Conservation (phyloP, 2,113 vertebrate species). For the Pongo pygmaeus region DNA sequence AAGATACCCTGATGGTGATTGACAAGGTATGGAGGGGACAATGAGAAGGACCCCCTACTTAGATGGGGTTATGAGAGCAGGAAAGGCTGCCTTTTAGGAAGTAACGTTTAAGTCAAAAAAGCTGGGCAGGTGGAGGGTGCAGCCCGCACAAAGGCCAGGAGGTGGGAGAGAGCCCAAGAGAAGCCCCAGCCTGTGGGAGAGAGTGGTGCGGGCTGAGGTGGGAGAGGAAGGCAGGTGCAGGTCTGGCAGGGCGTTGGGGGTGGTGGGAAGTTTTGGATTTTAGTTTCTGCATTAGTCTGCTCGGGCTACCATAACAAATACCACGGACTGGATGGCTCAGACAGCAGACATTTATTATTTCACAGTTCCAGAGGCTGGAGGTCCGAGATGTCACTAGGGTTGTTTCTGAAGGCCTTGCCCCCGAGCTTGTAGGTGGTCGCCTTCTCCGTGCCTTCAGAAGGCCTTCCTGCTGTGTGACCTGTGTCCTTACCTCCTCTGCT, state of each 20-base stretch:
- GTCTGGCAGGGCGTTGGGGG: not conserved
- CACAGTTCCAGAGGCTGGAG: not conserved
- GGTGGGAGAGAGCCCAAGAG: not conserved
- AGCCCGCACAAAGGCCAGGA: not conserved
- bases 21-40: not conserved
- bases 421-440: not conserved
- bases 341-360: not conserved
- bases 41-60: not conserved
- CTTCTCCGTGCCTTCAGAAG: not conserved
- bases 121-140: not conserved
- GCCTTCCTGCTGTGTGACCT: not conserved
- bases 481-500: not conserved
- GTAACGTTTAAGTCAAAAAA: not conserved
- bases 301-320: not conserved
- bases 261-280: not conserved
- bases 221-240: not conserved
- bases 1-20: not conserved
- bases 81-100: not conserved
- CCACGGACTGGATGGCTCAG: not conserved
- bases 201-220: fast-evolving
- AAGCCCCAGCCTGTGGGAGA: too few species aligned
- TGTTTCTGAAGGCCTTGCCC: not conserved
- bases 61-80: not conserved
- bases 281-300: not conserved
- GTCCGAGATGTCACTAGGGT: not conserved